Evolutionary conservation across 1,140 invertebrate genomes (phyloP), one percentile per base, ranked within the genome.

Genomic region (Drosophila lacertosa): DNA sequence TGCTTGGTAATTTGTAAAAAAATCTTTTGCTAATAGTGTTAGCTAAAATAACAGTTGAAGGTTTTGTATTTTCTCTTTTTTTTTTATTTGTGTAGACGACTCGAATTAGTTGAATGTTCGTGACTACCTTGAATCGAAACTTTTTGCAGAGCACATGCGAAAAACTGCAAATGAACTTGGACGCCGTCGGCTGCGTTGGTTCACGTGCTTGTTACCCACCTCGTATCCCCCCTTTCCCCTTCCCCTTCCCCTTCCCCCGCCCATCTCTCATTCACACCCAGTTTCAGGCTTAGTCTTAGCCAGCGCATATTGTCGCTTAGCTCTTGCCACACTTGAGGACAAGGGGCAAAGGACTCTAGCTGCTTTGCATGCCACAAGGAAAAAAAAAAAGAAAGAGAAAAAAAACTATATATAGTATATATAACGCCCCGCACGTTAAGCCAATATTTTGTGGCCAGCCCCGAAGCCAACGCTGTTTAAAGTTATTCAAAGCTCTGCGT

Each of bases 111-210:
- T 68, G 47, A 37, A 68, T 51, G 57, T 60, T 68, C 65, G 65
- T 62, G 57, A 62, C 57, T 26, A 35, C 47, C 65, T 45, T 39
- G 18, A 45, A 39, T 29, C 24, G 20, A 32, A 51, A 53, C 16
- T 29, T 59, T 15, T 20, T 65, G 44, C 42, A 57, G 67, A 18
- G 60, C 60, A 64, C 51, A 55, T 33, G 67, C 59, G 44, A 63
- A 84, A 75, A 83, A 83, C 71, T 84, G 80, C 62, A 84, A 83
- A 79, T 83, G 75, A 79, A 83, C 80, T 84, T 67, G 72, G 59
- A 47, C 24, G 51, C 55, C 53, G 33, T 42, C 42, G 58, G 6
- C 47, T 72, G 53, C 71, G 26, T 20, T 29, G 13, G 45, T 45
- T 60, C 64, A 58, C 54, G 54, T 66, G 63, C 51, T 47, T 20